These are phyloP conservation scores for Lycaon pictus DNA, from an alignment of 2,113 vertebrate species.

Conservation along the genomic window DNA sequence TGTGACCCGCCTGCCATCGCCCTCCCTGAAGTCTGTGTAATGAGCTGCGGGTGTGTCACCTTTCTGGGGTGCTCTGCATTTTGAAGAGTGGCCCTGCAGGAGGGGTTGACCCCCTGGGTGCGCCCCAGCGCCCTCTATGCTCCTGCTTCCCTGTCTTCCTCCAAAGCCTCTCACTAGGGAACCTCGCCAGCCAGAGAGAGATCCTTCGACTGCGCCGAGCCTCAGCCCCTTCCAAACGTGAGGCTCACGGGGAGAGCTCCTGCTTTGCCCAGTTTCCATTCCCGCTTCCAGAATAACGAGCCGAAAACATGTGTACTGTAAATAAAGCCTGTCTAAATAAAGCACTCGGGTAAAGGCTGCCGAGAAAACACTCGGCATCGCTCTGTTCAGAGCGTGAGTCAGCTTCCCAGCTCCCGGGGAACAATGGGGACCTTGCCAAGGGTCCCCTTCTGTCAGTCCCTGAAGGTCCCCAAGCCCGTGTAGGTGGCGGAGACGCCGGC, in stretches of 20 bases:
- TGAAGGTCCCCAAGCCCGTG: neutral
- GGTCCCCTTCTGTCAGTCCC: slow-evolving; percentile 53
- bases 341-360: slow-evolving; percentile 80
- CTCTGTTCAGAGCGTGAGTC: slow-evolving; percentile 76
- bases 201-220: slow-evolving; percentile 16
- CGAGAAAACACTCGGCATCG: slow-evolving; percentile 75
- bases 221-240: slow-evolving; percentile 63
- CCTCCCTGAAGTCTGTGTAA: slow-evolving; percentile 26
- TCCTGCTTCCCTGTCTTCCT: neutral
- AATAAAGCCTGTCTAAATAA: slow-evolving; percentile 85
- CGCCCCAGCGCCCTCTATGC: neutral
- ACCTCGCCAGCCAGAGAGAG: neutral
- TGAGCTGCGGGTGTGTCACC: neutral
- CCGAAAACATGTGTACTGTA: slow-evolving; percentile 84
- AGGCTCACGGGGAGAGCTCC: slow-evolving; percentile 66
- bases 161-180: neutral
- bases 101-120: neutral
- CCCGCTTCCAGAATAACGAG: slow-evolving; percentile 81
- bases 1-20: neutral
- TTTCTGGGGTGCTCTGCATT: neutral
- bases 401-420: slow-evolving; percentile 77
- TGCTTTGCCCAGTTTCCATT: slow-evolving; percentile 81
- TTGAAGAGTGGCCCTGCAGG: neutral
- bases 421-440: slow-evolving; percentile 78
- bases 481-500: neutral